Conservation (phyloP, 2,888 invertebrate species). For the Sycophila texana region DNA sequence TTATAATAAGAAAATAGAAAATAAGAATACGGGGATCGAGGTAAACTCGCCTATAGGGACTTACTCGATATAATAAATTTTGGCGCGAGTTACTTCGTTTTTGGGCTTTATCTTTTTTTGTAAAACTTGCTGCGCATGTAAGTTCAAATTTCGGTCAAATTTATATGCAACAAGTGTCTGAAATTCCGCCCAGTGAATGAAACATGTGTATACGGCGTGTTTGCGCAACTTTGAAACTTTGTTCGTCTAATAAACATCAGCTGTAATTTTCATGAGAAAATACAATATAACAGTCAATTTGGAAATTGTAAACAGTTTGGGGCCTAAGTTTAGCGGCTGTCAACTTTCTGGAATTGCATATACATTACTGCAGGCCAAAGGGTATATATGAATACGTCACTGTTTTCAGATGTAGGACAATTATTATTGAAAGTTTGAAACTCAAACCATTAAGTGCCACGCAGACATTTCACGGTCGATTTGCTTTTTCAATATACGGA, state of each 20-base stretch:
- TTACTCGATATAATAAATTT: not conserved
- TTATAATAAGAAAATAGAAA: not conserved
- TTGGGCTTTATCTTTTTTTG: not conserved
- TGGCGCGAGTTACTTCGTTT: not conserved
- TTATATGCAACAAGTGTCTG: constrained; percentile 26
- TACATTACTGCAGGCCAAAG: too few relatives aligned
- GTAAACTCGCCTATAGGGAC: too few relatives aligned
- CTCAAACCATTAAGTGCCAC: too few relatives aligned
- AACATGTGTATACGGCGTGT: not conserved
- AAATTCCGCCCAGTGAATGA: not conserved
- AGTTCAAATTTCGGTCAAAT: constrained; percentile 15
- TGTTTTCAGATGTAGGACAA: too few relatives aligned
- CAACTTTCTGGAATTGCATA: too few relatives aligned
- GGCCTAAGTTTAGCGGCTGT: too few relatives aligned
- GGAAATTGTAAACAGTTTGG: too few relatives aligned
- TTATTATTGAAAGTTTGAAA: too few relatives aligned
- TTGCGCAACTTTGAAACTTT: not conserved
- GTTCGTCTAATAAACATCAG: not conserved
- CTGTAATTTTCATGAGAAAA: not conserved
- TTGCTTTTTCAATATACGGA: not conserved
- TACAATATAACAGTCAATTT: too few relatives aligned
- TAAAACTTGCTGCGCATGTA: too few relatives aligned
- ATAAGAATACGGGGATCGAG: too few relatives aligned
- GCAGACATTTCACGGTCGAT: not conserved
- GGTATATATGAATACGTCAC: too few relatives aligned